Base-by-base conservation (phyloP, 2,113 vertebrate species). In the Lepidiolamprologus cunningtoni region DNA sequence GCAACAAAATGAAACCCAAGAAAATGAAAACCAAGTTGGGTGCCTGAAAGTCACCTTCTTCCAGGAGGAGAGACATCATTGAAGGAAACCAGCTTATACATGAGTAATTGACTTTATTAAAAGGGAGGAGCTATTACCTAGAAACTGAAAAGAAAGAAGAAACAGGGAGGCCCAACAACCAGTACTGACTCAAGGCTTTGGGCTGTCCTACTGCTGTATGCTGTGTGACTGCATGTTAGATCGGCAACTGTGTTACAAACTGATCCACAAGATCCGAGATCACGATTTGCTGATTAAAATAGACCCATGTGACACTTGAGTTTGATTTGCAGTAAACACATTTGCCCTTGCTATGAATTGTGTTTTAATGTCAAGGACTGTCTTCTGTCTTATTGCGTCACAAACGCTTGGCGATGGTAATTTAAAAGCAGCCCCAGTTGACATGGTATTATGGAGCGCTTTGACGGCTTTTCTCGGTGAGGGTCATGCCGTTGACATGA, bases 361-460 rank as follows among this genome's bases (percentile, higher is more conserved):
- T 47, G 81, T 89, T 92, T 85, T 86, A 87, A 89, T 88, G 87
- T 45, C 91, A 92, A 87, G 91, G 86, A 85, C 87, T 89, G 86
- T 89, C 79, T 31, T 90, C 82, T 53, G 31, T 89, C 83, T 84
- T 83, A 45, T 66, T 93, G 58, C 16, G 90, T 93, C 91, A 92
- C 82, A 53, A 88, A 28, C 5, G 11, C 71, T 88, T 88, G 85
- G 66, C 82, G 47, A 88, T 8, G 66, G 40, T 52, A 85, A 94
- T 95, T 93, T 93, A 92, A 90, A 89, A 83, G 89, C 9, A 7
- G 40, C 28, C 28, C 8, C 6, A 54, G 73, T 78, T 87, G 93
- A 94, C 86, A 86, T 23, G 71, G 71, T 81, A 83, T 94, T 90
- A 91, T 78, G 52, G 33, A 78, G 33, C 45, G 68, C 52, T 89